Base-by-base conservation (phyloP, 2,888 invertebrate species). In the Xanthorhoe spadicearia region DNA sequence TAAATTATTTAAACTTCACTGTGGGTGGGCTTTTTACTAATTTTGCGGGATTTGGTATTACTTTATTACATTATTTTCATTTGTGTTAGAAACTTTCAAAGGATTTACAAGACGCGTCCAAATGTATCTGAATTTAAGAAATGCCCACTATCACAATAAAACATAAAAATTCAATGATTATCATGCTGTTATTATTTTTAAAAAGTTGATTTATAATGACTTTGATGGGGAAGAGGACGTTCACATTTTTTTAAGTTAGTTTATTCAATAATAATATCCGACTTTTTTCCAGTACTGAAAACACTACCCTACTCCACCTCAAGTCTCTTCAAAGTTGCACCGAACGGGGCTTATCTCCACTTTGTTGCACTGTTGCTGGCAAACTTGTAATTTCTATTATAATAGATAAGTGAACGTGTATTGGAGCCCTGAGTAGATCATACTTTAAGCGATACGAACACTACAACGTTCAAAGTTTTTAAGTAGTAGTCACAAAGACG, bases 341-440 rank as follows among this genome's bases (percentile, higher is more conserved):
- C 66, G 59, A 67, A 60, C 58, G 55, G 38, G 63, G 75, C 78
- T 83, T 83, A 83, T 82, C 83, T 77, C 68, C 56, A 71, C 72
- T 67, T 72, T 68, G 70, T 74, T 75, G 70, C 70, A 66, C 60
- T 64, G 68, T 64, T 50, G 57, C 61, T 71, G 69, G 65, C 54
- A 76, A 78, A 80, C 76, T 79, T 77, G 78, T 80, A 79, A 83
- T 80, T 80, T 77, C 75, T 80, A 75, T 79, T 77, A 75, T 71
- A 82, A 78, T 75, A 81, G 82, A 79, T 79, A 82, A 79, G 77
- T 70, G 70, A 70, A 71, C 73, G 74, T 77, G 72, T 77, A 76
- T 79, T 66, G 73, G 49, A 53, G 23, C 60, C 23, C 19, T 46
- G 53, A 61, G 56, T 50, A 50, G 60, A 65, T 64, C 53, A 64